Percentiles rank a stretch among this genome's conserved stretches.
Conservation (phyloP, 2,797 vertebrate genomes). For the Schizopygopsis malacanthus region DNA sequence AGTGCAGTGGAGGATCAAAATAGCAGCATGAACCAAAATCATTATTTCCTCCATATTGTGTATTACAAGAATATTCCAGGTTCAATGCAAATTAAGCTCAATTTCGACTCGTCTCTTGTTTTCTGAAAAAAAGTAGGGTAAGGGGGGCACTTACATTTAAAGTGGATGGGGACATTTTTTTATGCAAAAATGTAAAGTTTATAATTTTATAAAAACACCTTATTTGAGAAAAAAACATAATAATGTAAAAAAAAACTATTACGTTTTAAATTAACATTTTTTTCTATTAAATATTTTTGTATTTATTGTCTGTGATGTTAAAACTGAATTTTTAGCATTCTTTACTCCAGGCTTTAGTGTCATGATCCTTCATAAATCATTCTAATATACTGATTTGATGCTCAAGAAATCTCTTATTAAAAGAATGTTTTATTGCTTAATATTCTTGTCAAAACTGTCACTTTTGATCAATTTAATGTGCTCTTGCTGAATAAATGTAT, state of each 20-base stretch:
- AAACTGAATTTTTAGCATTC: neutral
- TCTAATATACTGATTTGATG: neutral
- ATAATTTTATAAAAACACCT: neutral
- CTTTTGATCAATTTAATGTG: neutral
- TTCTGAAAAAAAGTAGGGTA: neutral
- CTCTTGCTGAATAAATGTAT: neutral
- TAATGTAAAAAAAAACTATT: neutral
- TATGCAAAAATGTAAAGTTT: neutral
- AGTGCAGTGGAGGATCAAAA: conserved; percentile 21
- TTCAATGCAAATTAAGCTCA: neutral
- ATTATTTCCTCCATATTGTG: neutral
- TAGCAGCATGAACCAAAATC: conserved; percentile 28
- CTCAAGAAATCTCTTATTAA: neutral
- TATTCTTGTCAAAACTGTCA: no score
- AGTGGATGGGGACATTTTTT: neutral
- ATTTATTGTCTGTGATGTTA: no score
- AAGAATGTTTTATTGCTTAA: neutral
- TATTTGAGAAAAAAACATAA: neutral
- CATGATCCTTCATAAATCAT: neutral
- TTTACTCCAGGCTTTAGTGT: neutral
- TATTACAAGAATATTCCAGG: conserved; percentile 10
- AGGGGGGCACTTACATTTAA: neutral
- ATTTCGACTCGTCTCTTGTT: neutral
- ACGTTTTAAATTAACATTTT: neutral
- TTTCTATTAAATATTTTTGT: no score